These are phyloP conservation scores for Pollenia labialis DNA, from an alignment of 2,888 invertebrate species.

Conservation along the genomic window DNA sequence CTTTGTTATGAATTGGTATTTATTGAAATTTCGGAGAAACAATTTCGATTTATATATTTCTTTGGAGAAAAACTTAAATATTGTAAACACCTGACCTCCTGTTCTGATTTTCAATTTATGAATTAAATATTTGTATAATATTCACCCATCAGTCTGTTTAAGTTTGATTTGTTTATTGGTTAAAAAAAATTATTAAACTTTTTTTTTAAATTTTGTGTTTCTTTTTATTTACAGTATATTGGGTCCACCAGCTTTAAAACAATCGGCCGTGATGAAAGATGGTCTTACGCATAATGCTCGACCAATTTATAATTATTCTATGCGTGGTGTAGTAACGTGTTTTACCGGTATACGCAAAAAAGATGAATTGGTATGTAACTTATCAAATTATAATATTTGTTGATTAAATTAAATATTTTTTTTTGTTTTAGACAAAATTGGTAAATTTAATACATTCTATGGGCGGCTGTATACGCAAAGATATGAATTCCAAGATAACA, in stretches of 20 bases:
- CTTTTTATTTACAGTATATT: slow-evolving; percentile 86
- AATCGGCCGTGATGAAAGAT: slow-evolving; percentile 89
- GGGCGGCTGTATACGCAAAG: slow-evolving; percentile 97
- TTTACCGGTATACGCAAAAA: slow-evolving; percentile 96
- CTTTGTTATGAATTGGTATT: slow-evolving; percentile 30
- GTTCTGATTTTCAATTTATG: slow-evolving; percentile 13
- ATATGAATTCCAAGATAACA: slow-evolving; percentile 94
- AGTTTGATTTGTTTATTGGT: neutral
- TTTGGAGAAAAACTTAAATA: slow-evolving; percentile 21
- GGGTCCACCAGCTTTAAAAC: slow-evolving; percentile 92
- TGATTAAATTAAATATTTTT: slow-evolving; percentile 2
- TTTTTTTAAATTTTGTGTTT: neutral
- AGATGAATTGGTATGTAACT: slow-evolving; percentile 90
- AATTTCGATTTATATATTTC: slow-evolving; percentile 5
- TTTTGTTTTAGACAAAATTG: slow-evolving; percentile 89
- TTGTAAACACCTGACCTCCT: too few relatives aligned
- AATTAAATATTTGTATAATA: slow-evolving; percentile 18
- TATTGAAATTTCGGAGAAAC: slow-evolving; percentile 31
- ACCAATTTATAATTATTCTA: slow-evolving; percentile 94
- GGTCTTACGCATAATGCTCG: slow-evolving; percentile 89
- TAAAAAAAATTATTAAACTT: neutral
- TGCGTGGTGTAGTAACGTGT: slow-evolving; percentile 94
- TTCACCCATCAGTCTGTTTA: slow-evolving; percentile 1
- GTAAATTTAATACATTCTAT: slow-evolving; percentile 96
- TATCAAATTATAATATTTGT: slow-evolving; percentile 13